These are phyloP conservation scores for Phylloscopus trochiloides DNA, from an alignment of 2,113 vertebrate species.

Conservation along the genomic window DNA sequence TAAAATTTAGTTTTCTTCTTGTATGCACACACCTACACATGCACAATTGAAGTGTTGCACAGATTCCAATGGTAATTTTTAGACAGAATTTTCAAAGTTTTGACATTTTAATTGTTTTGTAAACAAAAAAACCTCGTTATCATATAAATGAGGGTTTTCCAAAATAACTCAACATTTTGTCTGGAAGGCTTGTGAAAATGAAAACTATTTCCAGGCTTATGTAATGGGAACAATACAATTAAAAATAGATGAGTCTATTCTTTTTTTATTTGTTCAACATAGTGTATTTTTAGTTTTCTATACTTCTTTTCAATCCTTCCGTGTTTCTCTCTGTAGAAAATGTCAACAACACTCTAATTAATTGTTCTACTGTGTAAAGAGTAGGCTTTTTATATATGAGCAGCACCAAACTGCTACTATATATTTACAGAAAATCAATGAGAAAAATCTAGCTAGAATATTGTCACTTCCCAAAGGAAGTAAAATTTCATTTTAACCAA, in stretches of 20 bases:
- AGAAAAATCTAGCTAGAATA: background rate
- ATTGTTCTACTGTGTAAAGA: background rate
- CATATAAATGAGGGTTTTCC: background rate
- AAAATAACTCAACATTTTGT: background rate
- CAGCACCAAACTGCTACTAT: background rate
- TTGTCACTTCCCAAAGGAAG: constrained; percentile 9
- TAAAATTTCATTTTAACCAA: constrained; percentile 26
- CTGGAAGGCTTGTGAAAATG: constrained; percentile 1
- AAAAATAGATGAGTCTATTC: constrained; percentile 35
- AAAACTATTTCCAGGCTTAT: background rate
- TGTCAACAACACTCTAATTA: constrained; percentile 8
- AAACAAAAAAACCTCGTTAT: background rate
- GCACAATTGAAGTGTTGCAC: background rate
- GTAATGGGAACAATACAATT: background rate
- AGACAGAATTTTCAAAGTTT: background rate
- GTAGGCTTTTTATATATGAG: background rate
- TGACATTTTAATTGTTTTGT: background rate
- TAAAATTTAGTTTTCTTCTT: background rate
- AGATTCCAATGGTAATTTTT: background rate
- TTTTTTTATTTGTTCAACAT: background rate
- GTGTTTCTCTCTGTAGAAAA: background rate
- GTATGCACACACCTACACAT: background rate
- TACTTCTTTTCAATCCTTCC: background rate
- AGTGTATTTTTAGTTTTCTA: constrained; percentile 18
- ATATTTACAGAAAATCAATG: constrained; percentile 29